A percentile compares a stretch with the other conserved stretches of the same genome.
Conservation (phyloP, 2,113 vertebrate genomes). For the Dunckerocampus dactyliophorus region DNA sequence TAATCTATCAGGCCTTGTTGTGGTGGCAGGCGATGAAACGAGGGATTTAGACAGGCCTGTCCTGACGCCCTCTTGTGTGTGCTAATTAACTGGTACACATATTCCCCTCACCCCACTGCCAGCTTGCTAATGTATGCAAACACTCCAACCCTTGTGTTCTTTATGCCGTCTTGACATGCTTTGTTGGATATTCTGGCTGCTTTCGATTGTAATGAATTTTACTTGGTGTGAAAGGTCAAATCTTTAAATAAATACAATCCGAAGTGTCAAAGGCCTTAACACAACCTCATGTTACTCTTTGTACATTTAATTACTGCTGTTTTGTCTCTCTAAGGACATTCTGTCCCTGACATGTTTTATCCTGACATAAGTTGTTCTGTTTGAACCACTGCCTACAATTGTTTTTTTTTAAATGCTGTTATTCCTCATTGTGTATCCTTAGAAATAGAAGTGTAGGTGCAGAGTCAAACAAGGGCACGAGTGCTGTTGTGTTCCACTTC, state of each 20-base stretch:
- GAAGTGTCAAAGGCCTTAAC: conserved; percentile 60
- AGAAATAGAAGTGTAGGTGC: too few relatives aligned
- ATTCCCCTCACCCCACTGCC: conserved; percentile 32
- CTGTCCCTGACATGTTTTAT: conserved; percentile 28
- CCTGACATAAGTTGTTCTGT: not conserved
- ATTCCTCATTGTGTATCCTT: too few relatives aligned
- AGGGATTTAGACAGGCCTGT: conserved; percentile 59
- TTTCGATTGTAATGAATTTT: conserved; percentile 61
- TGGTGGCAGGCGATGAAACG: conserved; percentile 60
- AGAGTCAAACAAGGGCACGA: too few relatives aligned
- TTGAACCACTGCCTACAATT: not conserved
- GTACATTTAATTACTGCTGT: conserved; percentile 66
- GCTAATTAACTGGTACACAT: conserved; percentile 68
- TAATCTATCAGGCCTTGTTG: conserved; percentile 62
- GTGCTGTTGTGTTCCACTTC: too few relatives aligned
- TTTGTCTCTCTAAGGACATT: conserved; percentile 30
- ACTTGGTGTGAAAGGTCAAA: conserved; percentile 48
- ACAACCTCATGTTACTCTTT: conserved; percentile 47
- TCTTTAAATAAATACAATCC: conserved; percentile 71
- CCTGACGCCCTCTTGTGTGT: conserved; percentile 49
- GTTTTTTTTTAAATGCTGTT: too few relatives aligned
- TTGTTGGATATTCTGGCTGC: conserved; percentile 47
- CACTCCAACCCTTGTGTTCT: conserved; percentile 47
- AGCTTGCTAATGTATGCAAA: conserved; percentile 21
- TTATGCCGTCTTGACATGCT: conserved; percentile 62